Conservation (phyloP, 2,797 vertebrate genomes). For the Cuniculus paca region DNA sequence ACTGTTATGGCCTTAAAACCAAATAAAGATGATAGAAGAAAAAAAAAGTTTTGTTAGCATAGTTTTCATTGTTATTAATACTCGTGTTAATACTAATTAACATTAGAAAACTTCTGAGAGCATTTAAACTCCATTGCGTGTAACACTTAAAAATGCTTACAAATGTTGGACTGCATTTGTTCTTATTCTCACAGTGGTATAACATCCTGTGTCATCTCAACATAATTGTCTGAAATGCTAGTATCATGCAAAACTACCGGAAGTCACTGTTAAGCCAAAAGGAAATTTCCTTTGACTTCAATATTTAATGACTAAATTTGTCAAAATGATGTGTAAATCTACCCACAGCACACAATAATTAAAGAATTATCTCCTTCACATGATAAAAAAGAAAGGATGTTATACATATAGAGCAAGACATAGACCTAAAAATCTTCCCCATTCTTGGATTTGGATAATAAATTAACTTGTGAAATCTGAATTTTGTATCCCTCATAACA, state of each 20-base stretch:
- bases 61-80: background rate
- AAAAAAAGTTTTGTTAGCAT: background rate
- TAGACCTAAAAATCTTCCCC: background rate
- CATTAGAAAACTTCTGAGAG: background rate
- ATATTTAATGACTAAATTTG: background rate
- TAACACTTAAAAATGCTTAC: background rate
- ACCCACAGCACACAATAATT: background rate
- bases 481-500: background rate
- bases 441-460: background rate
- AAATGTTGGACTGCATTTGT: background rate
- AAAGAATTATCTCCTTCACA: background rate
- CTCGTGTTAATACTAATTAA: background rate
- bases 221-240: background rate
- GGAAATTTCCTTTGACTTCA: background rate
- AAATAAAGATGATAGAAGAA: background rate
- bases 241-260: background rate
- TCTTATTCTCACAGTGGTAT: background rate
- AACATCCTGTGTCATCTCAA: background rate
- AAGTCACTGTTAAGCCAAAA: background rate
- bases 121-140: background rate
- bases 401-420: background rate
- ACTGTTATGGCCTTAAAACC: background rate
- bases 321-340: background rate
- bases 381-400: background rate
- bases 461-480: conserved; percentile 21